phyloP scores from a whole-genome alignment of 2,888 invertebrate species.

The Pocota personata region DNA sequence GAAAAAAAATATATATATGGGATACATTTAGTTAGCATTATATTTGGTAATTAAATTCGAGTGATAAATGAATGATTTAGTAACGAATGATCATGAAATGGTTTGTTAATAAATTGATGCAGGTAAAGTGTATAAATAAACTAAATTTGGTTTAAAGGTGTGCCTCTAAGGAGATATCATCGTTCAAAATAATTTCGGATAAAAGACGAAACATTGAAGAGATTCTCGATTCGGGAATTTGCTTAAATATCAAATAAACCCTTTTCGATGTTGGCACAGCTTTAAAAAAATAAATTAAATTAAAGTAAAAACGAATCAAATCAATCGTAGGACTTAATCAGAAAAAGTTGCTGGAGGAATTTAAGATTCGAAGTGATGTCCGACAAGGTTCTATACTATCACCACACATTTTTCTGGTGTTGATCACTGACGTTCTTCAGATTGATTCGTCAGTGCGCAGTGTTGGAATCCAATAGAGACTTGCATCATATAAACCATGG shows the following conservation, averaged over 20 bases:
- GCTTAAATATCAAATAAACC: slow-evolving; percentile 25
- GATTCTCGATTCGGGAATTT: slow-evolving; percentile 39
- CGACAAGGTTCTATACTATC: too few relatives aligned
- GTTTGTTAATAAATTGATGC: slow-evolving; percentile 24
- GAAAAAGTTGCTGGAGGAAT: too few relatives aligned
- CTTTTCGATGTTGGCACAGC: background rate
- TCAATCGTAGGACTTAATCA: background rate
- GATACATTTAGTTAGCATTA: slow-evolving; percentile 81
- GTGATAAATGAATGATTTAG: slow-evolving; percentile 37
- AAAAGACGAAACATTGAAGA: slow-evolving; percentile 48
- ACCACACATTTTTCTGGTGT: too few relatives aligned
- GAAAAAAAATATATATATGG: slow-evolving; percentile 80
- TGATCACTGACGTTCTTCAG: too few relatives aligned
- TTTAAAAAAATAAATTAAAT: background rate
- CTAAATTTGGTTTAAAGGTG: too few relatives aligned
- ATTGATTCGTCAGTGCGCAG: too few relatives aligned
- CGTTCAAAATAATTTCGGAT: slow-evolving; percentile 46
- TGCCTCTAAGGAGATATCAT: slow-evolving; percentile 42
- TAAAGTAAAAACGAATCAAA: background rate
- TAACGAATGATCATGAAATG: slow-evolving; percentile 19
- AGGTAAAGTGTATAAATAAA: slow-evolving; percentile 7
- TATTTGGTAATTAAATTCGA: slow-evolving; percentile 42
- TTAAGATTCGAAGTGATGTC: too few relatives aligned
- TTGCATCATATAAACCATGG: too few relatives aligned
- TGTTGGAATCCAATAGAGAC: too few relatives aligned